A percentile compares a stretch with the other conserved stretches of the same genome.
phyloP scores from a whole-genome alignment of 2,797 vertebrate genomes.

The Cossypha caffra region DNA sequence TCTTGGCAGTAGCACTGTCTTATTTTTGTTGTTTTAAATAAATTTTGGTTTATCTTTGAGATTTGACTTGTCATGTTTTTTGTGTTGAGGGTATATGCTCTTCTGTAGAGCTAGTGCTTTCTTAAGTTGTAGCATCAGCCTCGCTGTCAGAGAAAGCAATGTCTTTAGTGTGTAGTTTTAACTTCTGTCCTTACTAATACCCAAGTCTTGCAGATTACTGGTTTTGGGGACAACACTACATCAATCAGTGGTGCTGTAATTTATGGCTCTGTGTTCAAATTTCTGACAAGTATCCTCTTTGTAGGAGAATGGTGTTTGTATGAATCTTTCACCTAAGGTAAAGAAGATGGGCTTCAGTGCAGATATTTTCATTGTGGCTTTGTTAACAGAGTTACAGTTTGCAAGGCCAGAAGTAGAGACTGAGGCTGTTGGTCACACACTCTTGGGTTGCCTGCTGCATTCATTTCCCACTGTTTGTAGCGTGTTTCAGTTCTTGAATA shows the following conservation, averaged over 20 bases:
- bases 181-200: background rate
- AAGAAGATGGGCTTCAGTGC: background rate
- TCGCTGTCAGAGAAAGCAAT: background rate
- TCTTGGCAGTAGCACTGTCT: background rate
- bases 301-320: background rate
- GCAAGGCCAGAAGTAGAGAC: background rate
- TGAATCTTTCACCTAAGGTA: background rate
- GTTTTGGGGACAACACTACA: background rate
- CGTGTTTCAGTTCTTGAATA: background rate
- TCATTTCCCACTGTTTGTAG: background rate
- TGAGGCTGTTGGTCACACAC: background rate
- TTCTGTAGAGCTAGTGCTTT: background rate
- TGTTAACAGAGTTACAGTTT: background rate
- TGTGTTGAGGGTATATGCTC: background rate
- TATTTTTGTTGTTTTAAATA: slow-evolving; percentile 65
- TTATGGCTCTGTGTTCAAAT: background rate
- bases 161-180: background rate
- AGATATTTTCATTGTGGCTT: background rate
- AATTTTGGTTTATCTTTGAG: slow-evolving; percentile 48
- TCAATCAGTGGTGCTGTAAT: background rate
- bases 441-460: background rate
- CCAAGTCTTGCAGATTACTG: background rate
- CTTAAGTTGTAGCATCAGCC: background rate
- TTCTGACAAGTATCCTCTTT: background rate
- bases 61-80: background rate